Evolutionary conservation across 2,113 vertebrate species (phyloP).

Genomic region (Litocranius walleri): DNA sequence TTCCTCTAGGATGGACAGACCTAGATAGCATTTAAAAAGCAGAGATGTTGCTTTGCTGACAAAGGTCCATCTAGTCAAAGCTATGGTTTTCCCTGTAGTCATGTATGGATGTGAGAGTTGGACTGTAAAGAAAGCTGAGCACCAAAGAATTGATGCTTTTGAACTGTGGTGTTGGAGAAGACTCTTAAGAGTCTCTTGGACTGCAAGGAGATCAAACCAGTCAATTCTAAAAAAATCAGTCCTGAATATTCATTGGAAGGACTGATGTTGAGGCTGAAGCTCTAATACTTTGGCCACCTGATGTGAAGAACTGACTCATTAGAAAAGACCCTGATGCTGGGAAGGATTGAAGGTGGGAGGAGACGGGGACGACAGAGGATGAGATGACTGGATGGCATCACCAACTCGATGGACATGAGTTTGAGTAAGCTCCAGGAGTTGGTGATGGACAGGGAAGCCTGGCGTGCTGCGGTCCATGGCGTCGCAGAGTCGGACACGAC

Average conservation of each 20-base stretch:
- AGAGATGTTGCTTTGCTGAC: background rate
- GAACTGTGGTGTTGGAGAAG: background rate
- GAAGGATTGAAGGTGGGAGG: background rate
- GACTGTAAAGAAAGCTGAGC: background rate
- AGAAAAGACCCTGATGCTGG: background rate
- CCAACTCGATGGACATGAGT: background rate
- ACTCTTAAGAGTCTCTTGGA: background rate
- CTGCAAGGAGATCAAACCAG: background rate
- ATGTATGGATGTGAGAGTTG: background rate
- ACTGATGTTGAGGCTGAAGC: background rate
- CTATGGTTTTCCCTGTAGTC: background rate
- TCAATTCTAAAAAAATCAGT: background rate
- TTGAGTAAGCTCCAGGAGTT: background rate
- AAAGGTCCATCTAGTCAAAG: background rate
- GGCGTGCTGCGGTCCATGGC: background rate
- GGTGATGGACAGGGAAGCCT: background rate
- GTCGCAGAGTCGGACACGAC: accelerated
- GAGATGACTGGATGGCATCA: background rate
- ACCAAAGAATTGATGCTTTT: background rate
- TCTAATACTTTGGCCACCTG: background rate
- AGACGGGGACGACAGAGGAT: background rate
- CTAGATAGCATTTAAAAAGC: background rate
- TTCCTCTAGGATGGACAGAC: background rate
- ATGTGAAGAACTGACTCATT: background rate
- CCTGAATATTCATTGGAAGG: background rate